These are phyloP conservation scores for Neomorphus geoffroyi DNA, from an alignment of 2,797 vertebrate genomes.

Conservation along the genomic window DNA sequence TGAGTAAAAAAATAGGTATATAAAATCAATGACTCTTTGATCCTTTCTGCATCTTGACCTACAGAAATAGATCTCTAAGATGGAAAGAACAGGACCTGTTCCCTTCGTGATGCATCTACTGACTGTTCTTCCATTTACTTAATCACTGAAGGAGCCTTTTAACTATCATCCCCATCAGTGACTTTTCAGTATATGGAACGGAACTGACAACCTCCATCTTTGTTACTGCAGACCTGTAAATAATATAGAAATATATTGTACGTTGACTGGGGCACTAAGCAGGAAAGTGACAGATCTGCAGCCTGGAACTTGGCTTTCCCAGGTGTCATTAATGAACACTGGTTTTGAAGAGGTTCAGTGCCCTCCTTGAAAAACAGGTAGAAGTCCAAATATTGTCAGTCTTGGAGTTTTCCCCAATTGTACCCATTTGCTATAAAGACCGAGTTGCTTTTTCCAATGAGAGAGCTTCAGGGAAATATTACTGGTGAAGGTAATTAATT, in stretches of 20 bases:
- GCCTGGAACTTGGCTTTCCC: neutral
- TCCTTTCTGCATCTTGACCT: neutral
- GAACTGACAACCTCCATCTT: neutral
- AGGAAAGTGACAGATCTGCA: neutral
- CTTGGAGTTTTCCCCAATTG: neutral
- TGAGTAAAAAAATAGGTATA: neutral
- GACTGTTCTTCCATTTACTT: neutral
- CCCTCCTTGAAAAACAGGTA: neutral
- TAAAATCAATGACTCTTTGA: neutral
- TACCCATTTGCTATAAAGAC: neutral
- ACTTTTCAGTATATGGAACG: neutral
- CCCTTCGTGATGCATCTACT: neutral
- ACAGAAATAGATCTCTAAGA: neutral
- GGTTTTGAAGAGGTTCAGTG: neutral
- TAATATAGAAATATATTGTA: neutral
- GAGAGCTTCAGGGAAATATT: neutral
- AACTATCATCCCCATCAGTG: neutral
- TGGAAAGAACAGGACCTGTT: neutral
- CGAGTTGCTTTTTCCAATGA: neutral
- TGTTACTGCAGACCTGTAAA: too few relatives aligned
- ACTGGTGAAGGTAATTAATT: neutral
- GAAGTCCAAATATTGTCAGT: neutral
- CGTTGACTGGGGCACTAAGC: neutral
- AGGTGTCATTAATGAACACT: neutral
- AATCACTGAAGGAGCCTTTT: neutral